These are phyloP conservation scores for Lepidothrix coronata DNA, from an alignment of 2,113 vertebrate genomes.

Conservation along the genomic window DNA sequence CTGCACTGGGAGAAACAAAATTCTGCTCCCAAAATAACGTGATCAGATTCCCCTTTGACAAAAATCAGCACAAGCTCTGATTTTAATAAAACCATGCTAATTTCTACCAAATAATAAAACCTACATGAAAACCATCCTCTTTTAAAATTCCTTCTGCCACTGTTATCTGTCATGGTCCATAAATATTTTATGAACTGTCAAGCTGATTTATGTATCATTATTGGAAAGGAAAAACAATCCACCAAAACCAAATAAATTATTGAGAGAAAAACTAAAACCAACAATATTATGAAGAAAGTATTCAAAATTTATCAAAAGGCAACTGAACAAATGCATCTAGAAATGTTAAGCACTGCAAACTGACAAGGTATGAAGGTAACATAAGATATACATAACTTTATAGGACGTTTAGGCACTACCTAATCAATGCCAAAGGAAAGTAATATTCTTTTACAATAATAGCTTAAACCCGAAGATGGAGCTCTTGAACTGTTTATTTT, in stretches of 20 bases:
- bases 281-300: neutral
- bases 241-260: neutral
- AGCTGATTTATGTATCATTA: neutral
- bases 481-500: slow-evolving; percentile 2
- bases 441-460: neutral
- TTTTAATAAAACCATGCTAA: neutral
- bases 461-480: slow-evolving; percentile 42
- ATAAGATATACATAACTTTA: neutral
- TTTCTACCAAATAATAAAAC: neutral
- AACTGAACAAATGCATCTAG: neutral
- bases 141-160: neutral
- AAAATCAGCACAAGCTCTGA: neutral
- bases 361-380: neutral
- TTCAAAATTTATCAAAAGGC: neutral
- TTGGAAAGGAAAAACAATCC: neutral
- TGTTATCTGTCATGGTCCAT: neutral
- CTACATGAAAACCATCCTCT: neutral
- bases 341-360: neutral
- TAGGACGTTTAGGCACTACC: neutral
- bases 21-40: neutral
- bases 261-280: neutral
- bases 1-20: neutral
- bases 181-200: neutral
- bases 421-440: neutral
- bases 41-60: neutral